These are phyloP conservation scores for Sebastes aleutianus DNA, from an alignment of 2,797 vertebrate genomes.

Conservation along the genomic window DNA sequence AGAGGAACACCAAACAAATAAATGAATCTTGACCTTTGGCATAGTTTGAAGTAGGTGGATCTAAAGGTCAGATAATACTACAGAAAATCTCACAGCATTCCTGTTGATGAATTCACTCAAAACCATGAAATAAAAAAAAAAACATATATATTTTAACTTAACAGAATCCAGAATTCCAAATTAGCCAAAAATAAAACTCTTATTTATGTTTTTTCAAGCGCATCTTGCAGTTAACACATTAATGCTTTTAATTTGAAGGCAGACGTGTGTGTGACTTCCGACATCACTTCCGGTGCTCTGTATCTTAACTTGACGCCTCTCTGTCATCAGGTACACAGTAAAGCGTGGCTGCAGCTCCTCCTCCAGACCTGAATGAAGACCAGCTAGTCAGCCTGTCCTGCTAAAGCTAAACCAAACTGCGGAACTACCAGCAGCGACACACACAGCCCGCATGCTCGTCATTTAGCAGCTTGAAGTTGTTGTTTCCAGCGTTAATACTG, in stretches of 20 bases:
- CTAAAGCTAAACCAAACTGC: conserved; percentile 65
- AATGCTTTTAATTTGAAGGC: neutral
- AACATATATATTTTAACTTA: no score
- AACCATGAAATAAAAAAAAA: neutral
- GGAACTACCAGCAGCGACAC: conserved; percentile 48
- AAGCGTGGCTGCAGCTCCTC: conserved; percentile 71
- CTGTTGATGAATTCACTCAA: neutral
- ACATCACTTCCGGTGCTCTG: no score
- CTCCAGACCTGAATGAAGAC: conserved; percentile 51
- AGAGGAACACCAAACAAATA: neutral
- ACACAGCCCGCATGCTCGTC: conserved; percentile 2
- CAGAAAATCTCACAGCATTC: neutral
- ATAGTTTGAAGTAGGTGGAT: neutral
- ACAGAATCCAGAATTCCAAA: neutral
- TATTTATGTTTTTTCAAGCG: neutral
- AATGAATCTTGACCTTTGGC: neutral
- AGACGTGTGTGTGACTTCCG: neutral
- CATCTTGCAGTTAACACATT: no score
- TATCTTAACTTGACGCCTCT: no score
- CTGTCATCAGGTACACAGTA: conserved; percentile 57
- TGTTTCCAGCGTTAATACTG: neutral
- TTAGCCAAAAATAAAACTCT: neutral
- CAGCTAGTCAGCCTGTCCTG: conserved; percentile 35
- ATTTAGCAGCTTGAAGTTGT: conserved; percentile 20
- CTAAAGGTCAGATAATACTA: neutral